phyloP scores from a whole-genome alignment of 2,113 vertebrate genomes.

The Periophthalmus modestus region DNA sequence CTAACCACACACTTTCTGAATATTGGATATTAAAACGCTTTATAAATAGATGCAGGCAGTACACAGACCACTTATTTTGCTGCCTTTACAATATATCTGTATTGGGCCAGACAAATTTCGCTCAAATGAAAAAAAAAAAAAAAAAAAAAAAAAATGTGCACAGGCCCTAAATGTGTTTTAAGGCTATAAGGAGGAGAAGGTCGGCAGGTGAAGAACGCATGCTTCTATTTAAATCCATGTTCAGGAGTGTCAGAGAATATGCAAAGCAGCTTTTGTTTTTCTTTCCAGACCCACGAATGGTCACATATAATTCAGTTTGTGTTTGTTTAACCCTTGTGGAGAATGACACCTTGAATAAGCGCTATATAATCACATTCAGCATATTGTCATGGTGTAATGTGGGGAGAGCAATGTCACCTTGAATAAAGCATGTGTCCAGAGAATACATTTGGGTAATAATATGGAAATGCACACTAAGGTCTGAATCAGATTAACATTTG shows the following conservation, averaged over 20 bases:
- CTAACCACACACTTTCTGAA: no score
- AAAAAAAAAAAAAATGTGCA: no score
- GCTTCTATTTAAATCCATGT: conserved; percentile 93
- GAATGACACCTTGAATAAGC: conserved; percentile 79
- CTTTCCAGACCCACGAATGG: conserved; percentile 54
- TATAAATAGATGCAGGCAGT: no score
- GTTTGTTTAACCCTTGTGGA: conserved; percentile 77
- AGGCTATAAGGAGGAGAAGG: conserved; percentile 95
- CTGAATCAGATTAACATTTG: conserved; percentile 71
- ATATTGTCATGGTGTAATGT: conserved; percentile 72
- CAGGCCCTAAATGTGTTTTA: conserved; percentile 49
- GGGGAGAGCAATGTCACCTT: conserved; percentile 76
- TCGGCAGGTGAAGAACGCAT: conserved; percentile 87
- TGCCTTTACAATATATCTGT: no score
- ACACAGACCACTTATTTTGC: no score
- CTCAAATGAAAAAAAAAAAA: no score
- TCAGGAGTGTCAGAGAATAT: conserved; percentile 87
- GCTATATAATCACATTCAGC: conserved; percentile 76
- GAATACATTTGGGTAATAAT: conserved; percentile 79
- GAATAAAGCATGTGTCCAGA: conserved; percentile 70
- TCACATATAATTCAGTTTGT: conserved; percentile 70
- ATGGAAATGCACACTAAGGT: conserved; percentile 75
- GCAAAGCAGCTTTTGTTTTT: conserved; percentile 80
- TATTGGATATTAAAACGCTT: no score
- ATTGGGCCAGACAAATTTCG: no score